Percentiles rank a stretch among this genome's conserved stretches.
Conservation (phyloP, 2,888 invertebrate species). For the Idaea aversata region DNA sequence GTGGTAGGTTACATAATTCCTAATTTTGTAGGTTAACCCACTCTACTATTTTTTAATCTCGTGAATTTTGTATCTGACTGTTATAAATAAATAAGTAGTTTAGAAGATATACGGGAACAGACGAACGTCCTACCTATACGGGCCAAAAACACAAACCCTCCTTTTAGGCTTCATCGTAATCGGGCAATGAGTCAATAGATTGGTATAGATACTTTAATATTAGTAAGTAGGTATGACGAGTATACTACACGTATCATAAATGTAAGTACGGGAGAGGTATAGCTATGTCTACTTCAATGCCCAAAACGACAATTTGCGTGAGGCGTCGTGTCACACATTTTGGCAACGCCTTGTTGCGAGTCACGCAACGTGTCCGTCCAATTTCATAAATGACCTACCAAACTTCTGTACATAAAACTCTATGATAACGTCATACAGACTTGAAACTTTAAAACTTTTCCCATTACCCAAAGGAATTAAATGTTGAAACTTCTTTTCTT, state of each 20-base stretch:
- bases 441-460: slow-evolving; percentile 2
- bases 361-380: slow-evolving; percentile 62
- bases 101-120: too few relatives aligned
- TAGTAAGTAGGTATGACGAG: background rate
- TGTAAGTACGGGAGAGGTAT: background rate
- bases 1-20: background rate
- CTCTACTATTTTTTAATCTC: background rate
- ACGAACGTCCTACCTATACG: too few relatives aligned
- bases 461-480: slow-evolving; percentile 2
- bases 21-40: background rate
- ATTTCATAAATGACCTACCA: slow-evolving; percentile 61
- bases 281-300: slow-evolving; percentile 20
- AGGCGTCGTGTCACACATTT: slow-evolving; percentile 49
- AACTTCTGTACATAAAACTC: slow-evolving; percentile 9
- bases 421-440: slow-evolving; percentile 2
- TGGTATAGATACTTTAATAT: background rate
- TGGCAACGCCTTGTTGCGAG: slow-evolving; percentile 64
- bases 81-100: too few relatives aligned
- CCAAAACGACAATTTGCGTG: slow-evolving; percentile 47
- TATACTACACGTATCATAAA: background rate
- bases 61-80: background rate
- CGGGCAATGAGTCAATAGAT: background rate
- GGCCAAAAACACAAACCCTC: too few relatives aligned
- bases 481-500: background rate
- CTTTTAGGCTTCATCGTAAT: too few relatives aligned